Evolutionary conservation across 92 coral and sea anemone genomes (phyloP), one percentile per base, ranked within the genome.

Genomic region (Porites lobata): DNA sequence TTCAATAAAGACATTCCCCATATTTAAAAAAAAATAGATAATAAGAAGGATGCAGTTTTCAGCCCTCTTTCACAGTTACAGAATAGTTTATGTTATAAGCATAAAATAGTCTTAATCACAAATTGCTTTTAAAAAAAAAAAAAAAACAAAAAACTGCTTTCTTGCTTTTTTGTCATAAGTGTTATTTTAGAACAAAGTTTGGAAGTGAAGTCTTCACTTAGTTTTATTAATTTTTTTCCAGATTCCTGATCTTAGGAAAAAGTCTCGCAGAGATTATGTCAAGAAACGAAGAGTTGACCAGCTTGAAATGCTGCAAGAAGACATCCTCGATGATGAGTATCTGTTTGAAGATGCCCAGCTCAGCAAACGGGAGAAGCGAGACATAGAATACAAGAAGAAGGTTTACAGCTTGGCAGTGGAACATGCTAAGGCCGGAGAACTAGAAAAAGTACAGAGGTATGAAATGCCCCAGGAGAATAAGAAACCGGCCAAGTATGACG

Each of bases 401-500:
- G 98, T 98, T 64, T 90, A 88, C 67, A 72, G 89, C 11, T 86
- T 94, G 76, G 99, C 99, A 38, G 65, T 89, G 74, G 98, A 98
- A 66, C 94, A 98, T 81, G 92, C 91, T 43, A 89, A 94, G 22
- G 98, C 99, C 67, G 96, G 98, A 11, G 98, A 95, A 63, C 79
- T 95, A 54, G 98, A 95, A 76, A 98, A 98, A 72, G 96, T 93
- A 0, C 91, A 93, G 52, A 84, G 99, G 63, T 96, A 96, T 82
- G 95, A 76, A 43, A 98, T 98, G 98, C 99, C 99, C 1, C 94
- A 94, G 72, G 99, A 98, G 57, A 91, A 93, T 67, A 87, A 94
- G 12, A 87, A 94, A 70, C 99, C 99, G 1, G 96, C 99, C 61
- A 95, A 98, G 77, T 98, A 98, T 87, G 99, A 98, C 82, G 98